Evolutionary conservation across 2,888 invertebrate species (phyloP).

Genomic region (Parnassius mnemosyne): DNA sequence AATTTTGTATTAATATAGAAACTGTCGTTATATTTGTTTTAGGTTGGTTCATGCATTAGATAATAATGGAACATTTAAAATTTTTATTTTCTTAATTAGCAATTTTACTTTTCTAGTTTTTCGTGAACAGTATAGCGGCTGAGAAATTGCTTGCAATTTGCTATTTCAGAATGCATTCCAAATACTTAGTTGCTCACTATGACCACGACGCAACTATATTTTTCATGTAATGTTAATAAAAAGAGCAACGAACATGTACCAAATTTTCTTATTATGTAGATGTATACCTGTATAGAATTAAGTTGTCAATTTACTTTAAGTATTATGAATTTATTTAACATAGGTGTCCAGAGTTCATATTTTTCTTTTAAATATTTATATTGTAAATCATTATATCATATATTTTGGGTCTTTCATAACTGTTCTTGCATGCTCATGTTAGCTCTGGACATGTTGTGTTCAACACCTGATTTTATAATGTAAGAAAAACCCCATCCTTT

Average conservation of each 20-base stretch:
- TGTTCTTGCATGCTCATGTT: neutral
- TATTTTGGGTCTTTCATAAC: constrained; percentile 9
- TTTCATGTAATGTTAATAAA: constrained; percentile 37
- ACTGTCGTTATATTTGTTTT: constrained; percentile 27
- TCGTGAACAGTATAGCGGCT: constrained; percentile 19
- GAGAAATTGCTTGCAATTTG: constrained; percentile 39
- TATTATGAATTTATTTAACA: constrained; percentile 38
- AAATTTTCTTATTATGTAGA: constrained; percentile 67
- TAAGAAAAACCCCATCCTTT: constrained; percentile 29
- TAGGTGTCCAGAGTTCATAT: constrained; percentile 13
- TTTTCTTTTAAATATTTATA: constrained; percentile 2
- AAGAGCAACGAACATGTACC: constrained; percentile 79
- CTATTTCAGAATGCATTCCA: constrained; percentile 65
- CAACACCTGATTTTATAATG: constrained; percentile 24
- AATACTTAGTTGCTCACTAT: constrained; percentile 45
- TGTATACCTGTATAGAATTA: constrained; percentile 68
- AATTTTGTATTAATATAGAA: constrained; percentile 46
- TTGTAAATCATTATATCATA: constrained; percentile 1
- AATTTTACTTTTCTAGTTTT: constrained; percentile 32
- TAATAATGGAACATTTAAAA: constrained; percentile 48
- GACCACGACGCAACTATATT: constrained; percentile 34
- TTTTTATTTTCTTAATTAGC: constrained; percentile 26
- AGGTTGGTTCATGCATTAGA: constrained; percentile 35
- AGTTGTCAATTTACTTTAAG: constrained; percentile 56
- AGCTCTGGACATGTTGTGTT: constrained; percentile 16